Conservation (phyloP, 2,888 invertebrate species). For the Pediacus dermestoides region DNA sequence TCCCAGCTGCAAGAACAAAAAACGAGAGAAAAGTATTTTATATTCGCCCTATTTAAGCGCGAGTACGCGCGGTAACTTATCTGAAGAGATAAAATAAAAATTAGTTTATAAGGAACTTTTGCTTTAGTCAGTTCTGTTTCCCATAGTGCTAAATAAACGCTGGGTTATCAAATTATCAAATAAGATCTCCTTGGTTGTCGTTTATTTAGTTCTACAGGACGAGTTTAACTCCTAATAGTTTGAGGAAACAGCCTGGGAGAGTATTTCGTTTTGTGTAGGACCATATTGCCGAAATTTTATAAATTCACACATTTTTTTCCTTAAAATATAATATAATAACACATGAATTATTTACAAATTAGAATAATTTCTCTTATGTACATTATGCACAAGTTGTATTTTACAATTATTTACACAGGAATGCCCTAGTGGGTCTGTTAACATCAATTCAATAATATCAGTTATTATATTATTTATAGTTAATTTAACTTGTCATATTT, state of each 20-base stretch:
- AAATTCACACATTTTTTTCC: conserved; percentile 45
- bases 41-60: no score
- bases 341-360: conserved; percentile 36
- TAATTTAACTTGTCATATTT: conserved; percentile 9
- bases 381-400: conserved; percentile 42
- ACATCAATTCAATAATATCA: conserved; percentile 36
- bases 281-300: conserved; percentile 42
- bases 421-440: conserved; percentile 43
- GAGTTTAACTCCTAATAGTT: no score
- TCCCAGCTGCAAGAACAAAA: conserved; percentile 44
- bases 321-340: conserved; percentile 30
- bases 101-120: conserved; percentile 10
- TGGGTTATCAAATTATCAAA: no score
- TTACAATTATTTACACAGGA: conserved; percentile 44
- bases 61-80: background rate
- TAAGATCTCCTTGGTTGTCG: no score
- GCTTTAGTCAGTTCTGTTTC: no score
- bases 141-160: no score
- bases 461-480: no score
- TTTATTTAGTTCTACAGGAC: no score
- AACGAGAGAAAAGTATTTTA: no score
- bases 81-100: conserved; percentile 7
- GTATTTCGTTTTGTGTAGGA: conserved; percentile 36
- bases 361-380: conserved; percentile 47
- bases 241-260: conserved; percentile 33